Evolutionary conservation across 2,888 invertebrate species (phyloP).

Genomic region (Falcaria lacertinaria): DNA sequence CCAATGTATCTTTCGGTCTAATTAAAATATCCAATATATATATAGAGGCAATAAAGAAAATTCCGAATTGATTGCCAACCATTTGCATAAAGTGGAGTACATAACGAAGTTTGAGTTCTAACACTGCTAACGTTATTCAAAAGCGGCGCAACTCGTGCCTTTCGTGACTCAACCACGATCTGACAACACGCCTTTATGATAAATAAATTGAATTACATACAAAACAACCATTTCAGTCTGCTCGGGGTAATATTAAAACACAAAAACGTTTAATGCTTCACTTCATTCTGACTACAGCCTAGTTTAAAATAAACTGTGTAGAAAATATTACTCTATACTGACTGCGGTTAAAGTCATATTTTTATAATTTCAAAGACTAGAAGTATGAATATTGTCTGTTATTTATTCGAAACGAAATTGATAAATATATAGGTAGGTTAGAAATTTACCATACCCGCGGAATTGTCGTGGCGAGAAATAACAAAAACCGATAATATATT

Average conservation of each 20-base stretch:
- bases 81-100: slow-evolving; percentile 16
- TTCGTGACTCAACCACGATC: slow-evolving; percentile 44
- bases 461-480: no score
- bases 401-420: no score
- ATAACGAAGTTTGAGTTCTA: slow-evolving; percentile 18
- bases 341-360: no score
- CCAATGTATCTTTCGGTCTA: slow-evolving; percentile 7
- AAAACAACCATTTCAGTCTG: slow-evolving; percentile 3
- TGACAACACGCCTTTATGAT: slow-evolving; percentile 43
- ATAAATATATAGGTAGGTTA: no score
- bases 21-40: slow-evolving; percentile 28
- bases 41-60: slow-evolving; percentile 10
- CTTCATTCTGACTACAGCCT: background rate
- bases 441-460: no score
- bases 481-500: no score
- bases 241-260: background rate
- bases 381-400: no score
- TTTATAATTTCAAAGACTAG: no score
- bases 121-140: slow-evolving; percentile 29
- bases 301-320: background rate
- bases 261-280: background rate
- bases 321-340: no score
- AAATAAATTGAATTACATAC: slow-evolving; percentile 25
- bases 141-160: slow-evolving; percentile 37
- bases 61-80: slow-evolving; percentile 14